These are phyloP conservation scores for Galendromus occidentalis DNA, from an alignment of 1,140 invertebrate species.

Conservation along the genomic window DNA sequence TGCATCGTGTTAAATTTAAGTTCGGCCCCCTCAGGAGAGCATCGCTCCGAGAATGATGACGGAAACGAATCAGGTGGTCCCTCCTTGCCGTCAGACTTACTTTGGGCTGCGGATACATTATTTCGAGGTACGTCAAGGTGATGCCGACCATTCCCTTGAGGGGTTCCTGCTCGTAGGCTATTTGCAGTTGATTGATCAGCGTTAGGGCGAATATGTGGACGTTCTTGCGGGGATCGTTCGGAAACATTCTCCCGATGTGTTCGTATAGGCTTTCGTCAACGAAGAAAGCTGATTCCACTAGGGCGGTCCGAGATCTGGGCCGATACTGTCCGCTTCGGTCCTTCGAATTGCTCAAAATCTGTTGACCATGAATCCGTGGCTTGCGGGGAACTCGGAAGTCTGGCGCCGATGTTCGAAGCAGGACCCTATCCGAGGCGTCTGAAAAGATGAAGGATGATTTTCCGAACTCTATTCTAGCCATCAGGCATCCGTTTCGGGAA, in stretches of 20 bases:
- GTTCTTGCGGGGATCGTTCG: background rate
- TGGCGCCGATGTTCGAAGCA: background rate
- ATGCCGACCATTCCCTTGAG: background rate
- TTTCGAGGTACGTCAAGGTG: background rate
- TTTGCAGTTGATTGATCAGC: background rate
- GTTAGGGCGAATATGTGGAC: background rate
- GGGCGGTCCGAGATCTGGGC: background rate
- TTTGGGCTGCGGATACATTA: constrained; percentile 5
- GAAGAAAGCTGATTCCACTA: background rate
- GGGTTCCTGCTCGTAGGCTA: background rate
- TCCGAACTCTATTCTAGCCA: too few species aligned
- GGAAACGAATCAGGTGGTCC: too few species aligned
- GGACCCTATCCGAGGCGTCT: background rate
- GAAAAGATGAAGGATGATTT: too few species aligned
- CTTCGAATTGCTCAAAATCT: background rate
- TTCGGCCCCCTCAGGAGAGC: too few species aligned
- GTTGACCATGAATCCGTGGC: too few species aligned
- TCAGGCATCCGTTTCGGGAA: too few species aligned
- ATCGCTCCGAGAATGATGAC: too few species aligned
- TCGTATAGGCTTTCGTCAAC: constrained; percentile 4
- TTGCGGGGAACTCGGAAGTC: too few species aligned
- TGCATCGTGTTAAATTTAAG: too few species aligned
- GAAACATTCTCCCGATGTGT: background rate
- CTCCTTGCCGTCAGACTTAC: background rate
- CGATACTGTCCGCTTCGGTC: background rate